A percentile compares a stretch with the other conserved stretches of the same genome.
Evolutionary conservation across 2,797 vertebrate species (phyloP).

Genomic region (Phaenicophaeus curvirostris): DNA sequence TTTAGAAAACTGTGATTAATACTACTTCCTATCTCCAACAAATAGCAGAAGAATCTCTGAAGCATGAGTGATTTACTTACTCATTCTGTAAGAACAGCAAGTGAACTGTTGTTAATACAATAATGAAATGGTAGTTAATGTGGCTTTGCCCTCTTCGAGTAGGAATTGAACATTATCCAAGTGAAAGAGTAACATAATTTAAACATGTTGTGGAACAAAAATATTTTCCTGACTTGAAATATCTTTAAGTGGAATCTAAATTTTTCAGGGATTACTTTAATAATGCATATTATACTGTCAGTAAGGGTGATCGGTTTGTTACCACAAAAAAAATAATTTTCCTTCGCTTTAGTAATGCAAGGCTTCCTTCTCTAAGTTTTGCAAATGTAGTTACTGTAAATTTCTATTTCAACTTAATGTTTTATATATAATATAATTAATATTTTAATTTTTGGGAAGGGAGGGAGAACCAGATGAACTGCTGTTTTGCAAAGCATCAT

Average conservation of each 20-base stretch:
- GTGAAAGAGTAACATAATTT: slow-evolving; percentile 56
- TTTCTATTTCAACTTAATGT: neutral
- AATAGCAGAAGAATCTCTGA: slow-evolving; percentile 30
- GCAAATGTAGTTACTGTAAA: neutral
- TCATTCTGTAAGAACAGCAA: slow-evolving; percentile 33
- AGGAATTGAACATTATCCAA: slow-evolving; percentile 35
- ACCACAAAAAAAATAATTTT: neutral
- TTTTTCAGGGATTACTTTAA: slow-evolving; percentile 11
- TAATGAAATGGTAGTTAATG: slow-evolving; percentile 66
- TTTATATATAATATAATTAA: neutral
- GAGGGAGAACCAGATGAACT: neutral
- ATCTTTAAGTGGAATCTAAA: neutral
- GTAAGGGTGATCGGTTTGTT: neutral
- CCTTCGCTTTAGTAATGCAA: neutral
- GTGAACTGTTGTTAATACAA: slow-evolving; percentile 63
- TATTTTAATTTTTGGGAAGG: neutral
- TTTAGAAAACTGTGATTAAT: neutral
- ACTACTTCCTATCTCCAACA: neutral
- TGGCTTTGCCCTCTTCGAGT: neutral
- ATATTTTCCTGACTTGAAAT: slow-evolving; percentile 18
- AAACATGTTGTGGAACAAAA: slow-evolving; percentile 40
- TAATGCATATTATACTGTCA: neutral
- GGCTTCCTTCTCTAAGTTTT: neutral
- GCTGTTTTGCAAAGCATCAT: neutral
- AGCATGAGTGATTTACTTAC: slow-evolving; percentile 47